A percentile compares a stretch with the other conserved stretches of the same genome.
Evolutionary conservation across 1,140 invertebrate species (phyloP).

Genomic region (Drosophila mayri): DNA sequence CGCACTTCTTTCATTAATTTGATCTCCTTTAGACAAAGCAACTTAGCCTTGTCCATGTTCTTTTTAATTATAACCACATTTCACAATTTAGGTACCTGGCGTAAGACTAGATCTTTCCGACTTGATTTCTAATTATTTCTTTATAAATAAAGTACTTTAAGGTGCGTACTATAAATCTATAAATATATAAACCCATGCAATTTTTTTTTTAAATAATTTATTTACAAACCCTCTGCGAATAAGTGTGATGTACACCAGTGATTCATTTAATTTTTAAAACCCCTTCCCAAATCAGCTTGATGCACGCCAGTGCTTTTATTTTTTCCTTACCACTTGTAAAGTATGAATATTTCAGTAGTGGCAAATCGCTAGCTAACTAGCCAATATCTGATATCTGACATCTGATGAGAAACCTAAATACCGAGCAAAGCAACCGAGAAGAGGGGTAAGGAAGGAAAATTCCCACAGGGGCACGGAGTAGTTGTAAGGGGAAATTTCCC

Average conservation of each 20-base stretch:
- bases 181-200: not conserved
- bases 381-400: conserved; percentile 14
- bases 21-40: not conserved
- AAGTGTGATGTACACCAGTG: not conserved
- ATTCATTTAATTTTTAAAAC: not conserved
- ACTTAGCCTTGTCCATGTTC: not conserved
- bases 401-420: conserved; percentile 21
- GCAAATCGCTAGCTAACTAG: conserved; percentile 10
- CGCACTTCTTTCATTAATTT: not conserved
- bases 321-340: conserved; percentile 21
- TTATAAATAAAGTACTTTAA: not conserved
- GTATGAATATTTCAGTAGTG: conserved; percentile 14
- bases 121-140: not conserved
- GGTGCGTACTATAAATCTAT: not conserved
- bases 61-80: not conserved
- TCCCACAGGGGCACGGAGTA: conserved; percentile 27
- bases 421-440: not conserved
- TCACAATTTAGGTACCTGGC: too few relatives aligned
- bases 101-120: not conserved
- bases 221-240: not conserved
- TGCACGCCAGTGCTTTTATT: not conserved
- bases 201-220: not conserved
- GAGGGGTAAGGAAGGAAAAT: conserved; percentile 9
- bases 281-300: not conserved
- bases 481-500: conserved; percentile 21